Evolutionary conservation across 2,888 invertebrate genomes (phyloP).

Genomic region (Xiphydria camelus): DNA sequence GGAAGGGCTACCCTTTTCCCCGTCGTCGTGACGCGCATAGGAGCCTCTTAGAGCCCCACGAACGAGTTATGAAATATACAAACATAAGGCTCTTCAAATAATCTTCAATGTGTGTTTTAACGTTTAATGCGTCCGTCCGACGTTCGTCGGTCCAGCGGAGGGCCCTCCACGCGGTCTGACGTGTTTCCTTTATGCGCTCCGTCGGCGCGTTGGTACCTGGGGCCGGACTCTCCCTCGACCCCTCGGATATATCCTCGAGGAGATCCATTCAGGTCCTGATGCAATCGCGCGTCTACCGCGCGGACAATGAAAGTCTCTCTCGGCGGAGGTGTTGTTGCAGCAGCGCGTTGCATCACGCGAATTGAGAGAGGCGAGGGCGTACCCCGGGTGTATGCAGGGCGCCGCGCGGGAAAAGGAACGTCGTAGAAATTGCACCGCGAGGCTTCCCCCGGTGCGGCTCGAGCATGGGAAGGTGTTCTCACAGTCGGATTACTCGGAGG

Average conservation of each 20-base stretch:
- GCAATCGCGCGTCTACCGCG: slow-evolving; percentile 11
- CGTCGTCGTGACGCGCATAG: background rate
- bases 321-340: slow-evolving; percentile 1
- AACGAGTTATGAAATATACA: slow-evolving; percentile 51
- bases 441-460: too few relatives aligned
- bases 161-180: background rate
- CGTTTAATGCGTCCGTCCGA: slow-evolving; percentile 36
- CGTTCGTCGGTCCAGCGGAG: background rate
- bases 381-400: too few relatives aligned
- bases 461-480: too few relatives aligned
- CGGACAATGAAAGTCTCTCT: slow-evolving; percentile 20
- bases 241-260: too few relatives aligned
- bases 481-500: too few relatives aligned
- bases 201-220: slow-evolving; percentile 2
- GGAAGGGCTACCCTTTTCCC: slow-evolving; percentile 1
- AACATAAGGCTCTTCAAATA: slow-evolving; percentile 48
- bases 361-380: background rate
- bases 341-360: background rate
- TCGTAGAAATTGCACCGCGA: too few relatives aligned
- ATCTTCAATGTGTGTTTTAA: slow-evolving; percentile 37
- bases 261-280: slow-evolving; percentile 21
- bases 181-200: background rate
- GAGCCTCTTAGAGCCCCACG: slow-evolving; percentile 21
- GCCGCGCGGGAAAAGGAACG: too few relatives aligned
- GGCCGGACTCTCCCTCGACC: slow-evolving; percentile 13